Base-by-base conservation (phyloP, 23 tunicate species). In the Diplosoma virens region DNA sequence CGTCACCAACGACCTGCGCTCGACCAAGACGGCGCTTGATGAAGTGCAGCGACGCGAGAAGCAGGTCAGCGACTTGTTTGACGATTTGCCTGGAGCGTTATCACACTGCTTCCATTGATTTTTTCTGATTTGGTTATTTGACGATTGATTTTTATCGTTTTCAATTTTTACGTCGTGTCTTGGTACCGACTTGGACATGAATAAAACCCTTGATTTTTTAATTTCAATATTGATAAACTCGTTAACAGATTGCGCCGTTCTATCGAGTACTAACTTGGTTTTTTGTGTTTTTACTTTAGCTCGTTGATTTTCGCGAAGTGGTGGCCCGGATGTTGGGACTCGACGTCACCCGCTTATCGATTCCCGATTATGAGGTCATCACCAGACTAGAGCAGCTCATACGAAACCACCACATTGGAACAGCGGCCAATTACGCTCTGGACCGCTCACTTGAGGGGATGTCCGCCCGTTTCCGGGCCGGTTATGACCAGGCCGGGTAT, bases 251-350 rank as follows among this genome's bases (percentile, higher is more conserved):
- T n/a, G n/a, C n/a, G n/a, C n/a, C n/a, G n/a, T n/a, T n/a, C n/a
- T n/a, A n/a, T n/a, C n/a, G n/a, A n/a, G n/a, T n/a, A n/a, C n/a
- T n/a, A n/a, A n/a, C n/a, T n/a, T n/a, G n/a, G n/a, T n/a, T n/a
- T n/a, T n/a, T 23, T 58, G 25, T 58, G 66, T 66, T 11, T 77
- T 0, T 20, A 29, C 46, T 33, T 60, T 75, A 93, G 98, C 80
- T 93, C 25, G 89, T 93, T 27, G 98, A 93, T 58, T 93, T 93
- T 88, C 94, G 98, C 7, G 94, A 82, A 30, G 98, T 93, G 47
- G 89, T 93, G 16, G 98, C 98, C 55, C 81, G 94, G 21, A 93
- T 93, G 98, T 77, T 93, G 54, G 90, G 90, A 0, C 77, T 93
- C 16, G 94, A 93, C 58, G 98, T 93, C 60, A 80, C 98, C 23